Base-by-base conservation (phyloP, 1,140 invertebrate genomes). In the Sesamia nonagrioides region DNA sequence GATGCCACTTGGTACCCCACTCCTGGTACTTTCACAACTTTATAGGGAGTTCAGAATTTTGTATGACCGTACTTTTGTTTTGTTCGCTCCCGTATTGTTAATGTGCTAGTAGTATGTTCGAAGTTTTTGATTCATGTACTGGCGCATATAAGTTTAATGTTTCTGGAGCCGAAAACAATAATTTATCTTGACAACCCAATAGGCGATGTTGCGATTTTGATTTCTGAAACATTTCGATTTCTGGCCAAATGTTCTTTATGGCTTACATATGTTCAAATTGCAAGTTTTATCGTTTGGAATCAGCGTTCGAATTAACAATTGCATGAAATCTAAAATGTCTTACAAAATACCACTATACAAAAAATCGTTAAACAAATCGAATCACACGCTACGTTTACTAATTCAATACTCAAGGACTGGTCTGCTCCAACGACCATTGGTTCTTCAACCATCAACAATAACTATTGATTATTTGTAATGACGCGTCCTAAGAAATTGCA, bases 1-100 rank as follows among this genome's bases (percentile, higher is more conserved):
- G 80, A 82, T 83, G 82, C 77, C 79, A 84, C 83, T 82, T 87
- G 2, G 82, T 85, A 56, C 71, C 77, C 79, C 79, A 61, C 75
- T 58, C 68, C 7, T 87, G 60, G 82, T 82, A 77, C 79, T 79
- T 68, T 60, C 78, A 78, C 58, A 80, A 81, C 81, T 85, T 82
- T 81, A 77, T 73, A 45, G 18, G 15, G 56, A 40, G 35, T 63
- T 40, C 52, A 73, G 45, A 73, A 73, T 73, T 73, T 58, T 56
- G 52, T 73, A 58, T 33, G 63, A 73, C 58, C 27, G 35, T 74
- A 72, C 21, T 40, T 73, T 60, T 72, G 45, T 77, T 73, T 56
- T 52, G 52, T 15, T 37, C 13, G 11, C 17, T 6, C 50, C 50
- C 37, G 21, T 60, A 60, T 63, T 40, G 33, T 52, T 54, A 63